Evolutionary conservation across 2,113 vertebrate species (phyloP), one percentile per base, ranked within the genome.

Genomic region (Carollia perspicillata): DNA sequence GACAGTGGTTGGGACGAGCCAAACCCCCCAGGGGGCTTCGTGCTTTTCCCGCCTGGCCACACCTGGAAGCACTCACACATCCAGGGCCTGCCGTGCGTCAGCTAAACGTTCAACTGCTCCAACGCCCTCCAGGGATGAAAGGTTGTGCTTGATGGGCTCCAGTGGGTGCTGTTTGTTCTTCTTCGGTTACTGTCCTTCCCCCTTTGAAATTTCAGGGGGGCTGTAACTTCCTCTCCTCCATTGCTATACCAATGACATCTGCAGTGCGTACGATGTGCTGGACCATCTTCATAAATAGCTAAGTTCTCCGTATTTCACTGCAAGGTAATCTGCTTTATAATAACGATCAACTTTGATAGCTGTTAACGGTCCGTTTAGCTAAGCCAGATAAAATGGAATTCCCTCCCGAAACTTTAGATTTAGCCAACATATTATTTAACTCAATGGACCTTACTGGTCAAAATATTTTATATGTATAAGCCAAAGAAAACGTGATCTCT

Each of bases 41-140:
- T 11, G 1, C 26, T 20, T 47, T 55, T 4, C 6, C 16, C 30
- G 63, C 86, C 49, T 0, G 4, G 18, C 23, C 20, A 0, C 42
- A 12, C 13, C 40, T 10, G 0, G 3, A 6, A 0, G 2, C 12
- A 22, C 23, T 40, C 9, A 9, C 26, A 12, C 9, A 4, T 47
- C 22, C 30, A 37, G 58, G 53, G 10, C 80, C 47, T 14, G 37
- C 13, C 0, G 0, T 0, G 0, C 33, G 17, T 66, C 44, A 17
- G 22, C 8, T 8, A 13, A 7, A 1, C 35, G 30, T 40, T 11
- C 6, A 4, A 0, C 3, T 8, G 51, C 49, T 23, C 10, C 2
- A 63, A 0, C 16, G 40, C 6, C 0, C 22, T 33, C 2, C 66
- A 13, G 65, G n/a, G 20, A 8, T 40, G 10, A n/a, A 33, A 53